Base-by-base conservation (phyloP, 2,888 invertebrate species). In the Papilio protenor region DNA sequence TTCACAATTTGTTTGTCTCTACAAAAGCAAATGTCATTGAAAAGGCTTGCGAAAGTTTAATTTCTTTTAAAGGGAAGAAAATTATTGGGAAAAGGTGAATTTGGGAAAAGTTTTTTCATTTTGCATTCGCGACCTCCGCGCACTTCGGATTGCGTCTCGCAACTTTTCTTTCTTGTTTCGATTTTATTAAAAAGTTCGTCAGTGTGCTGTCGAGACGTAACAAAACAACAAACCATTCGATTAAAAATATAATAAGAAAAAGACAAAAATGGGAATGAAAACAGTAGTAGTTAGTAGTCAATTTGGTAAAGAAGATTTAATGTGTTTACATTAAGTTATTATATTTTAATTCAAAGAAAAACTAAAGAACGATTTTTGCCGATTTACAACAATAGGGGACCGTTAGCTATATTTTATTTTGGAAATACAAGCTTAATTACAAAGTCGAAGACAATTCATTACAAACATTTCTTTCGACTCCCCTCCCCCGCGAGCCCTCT, bases 61-160 rank as follows among this genome's bases (percentile, higher is more conserved):
- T 66, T 66, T 66, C 18, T 52, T 69, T 73, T 23, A 66, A 66
- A 57, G 18, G 64, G 18, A 59, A 77, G 57, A 49, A 18, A 47
- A 73, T 73, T 73, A 69, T 77, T 49, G 59, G 47, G 47, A 73
- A 59, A 59, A 52, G 61, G 57, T 75, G 70, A 59, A 69, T 77
- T 77, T 40, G 59, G 49, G 52, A 49, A 74, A 77, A 77, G 77
- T 77, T 77, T 77, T 77, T 77, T 77, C 74, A 77, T 77, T 77
- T 77, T 75, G 70, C 77, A 77, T 77, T 77, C 71, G 77, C 70
- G 75, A 75, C 70, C 77, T 61, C 71, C 71, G 33, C 74, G 40
- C 70, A 21, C 74, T 52, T 64, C 70, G 70, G 69, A 70, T 40
- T 73, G 70, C 61, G 77, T 71, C 70, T 59, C 74, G n/a, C 70